Base-by-base conservation (phyloP, 2,888 invertebrate genomes). In the Patella depressa region DNA sequence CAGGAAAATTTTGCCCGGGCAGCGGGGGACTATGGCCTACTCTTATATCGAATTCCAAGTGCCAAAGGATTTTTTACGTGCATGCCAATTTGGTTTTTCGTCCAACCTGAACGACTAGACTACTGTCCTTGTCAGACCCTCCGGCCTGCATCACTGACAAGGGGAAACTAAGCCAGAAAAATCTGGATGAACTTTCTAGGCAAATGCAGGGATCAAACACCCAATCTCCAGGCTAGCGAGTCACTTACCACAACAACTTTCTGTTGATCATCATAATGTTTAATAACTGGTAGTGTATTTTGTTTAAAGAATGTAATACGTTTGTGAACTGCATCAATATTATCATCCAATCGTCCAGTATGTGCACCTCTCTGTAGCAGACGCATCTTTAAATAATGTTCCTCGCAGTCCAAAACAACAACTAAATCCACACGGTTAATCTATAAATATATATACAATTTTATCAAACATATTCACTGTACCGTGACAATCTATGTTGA, bases 391-490 rank as follows among this genome's bases (percentile, higher is more conserved):
- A 86, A 82, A 45, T 80, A 82, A 3, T 86, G 77, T 75, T 90
- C 89, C 17, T 89, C 85, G 88, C 85, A 84, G 90, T 91, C 91
- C 53, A 91, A 79, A 75, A 90, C 79, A 54, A 91, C 80, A 57
- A 87, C 87, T 19, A 84, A 80, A 75, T 86, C 85, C 14, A 90
- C 77, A 34, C 87, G 85, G 9, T 88, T 89, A 73, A 89, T 82
- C 90, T 90, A 78, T 17, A 79, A 70, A 71, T 24, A 24, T 15
- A 53, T 19, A 65, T 12, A 73, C 29, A 55, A 29, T 24, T 57
- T 70, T 73, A 53, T 19, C 14, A 57, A 17, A n/a, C 15, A 71
- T 11, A 71, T 17, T 9, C 29, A 5, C 9, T 12, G 15, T 15
- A 73, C 24, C 57, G 57, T n/a, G 57, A 45, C 24, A 55, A 34